Evolutionary conservation across 2,113 vertebrate genomes (phyloP).

Genomic region (Colius striatus): DNA sequence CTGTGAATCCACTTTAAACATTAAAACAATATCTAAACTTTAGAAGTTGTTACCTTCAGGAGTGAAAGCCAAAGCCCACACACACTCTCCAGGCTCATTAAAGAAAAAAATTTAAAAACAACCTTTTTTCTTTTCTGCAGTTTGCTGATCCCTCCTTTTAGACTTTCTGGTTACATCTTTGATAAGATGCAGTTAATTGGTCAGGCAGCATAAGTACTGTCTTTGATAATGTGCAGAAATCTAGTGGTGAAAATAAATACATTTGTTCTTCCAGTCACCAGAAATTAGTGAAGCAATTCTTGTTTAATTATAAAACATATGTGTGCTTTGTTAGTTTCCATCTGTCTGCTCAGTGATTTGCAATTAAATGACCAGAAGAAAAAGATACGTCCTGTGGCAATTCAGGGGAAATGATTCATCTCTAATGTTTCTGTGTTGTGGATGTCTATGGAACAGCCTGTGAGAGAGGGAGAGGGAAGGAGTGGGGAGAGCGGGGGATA

Average conservation of each 20-base stretch:
- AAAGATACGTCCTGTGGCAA: slow-evolving; percentile 50
- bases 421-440: slow-evolving; percentile 29
- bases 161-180: background rate
- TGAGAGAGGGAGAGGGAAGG: background rate
- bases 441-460: background rate
- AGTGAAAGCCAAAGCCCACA: background rate
- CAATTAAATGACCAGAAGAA: slow-evolving; percentile 73
- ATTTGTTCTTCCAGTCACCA: slow-evolving; percentile 64
- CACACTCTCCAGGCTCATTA: background rate
- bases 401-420: slow-evolving; percentile 48
- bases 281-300: slow-evolving; percentile 64
- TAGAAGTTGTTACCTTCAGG: background rate
- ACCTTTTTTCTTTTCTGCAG: background rate
- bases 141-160: background rate
- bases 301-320: slow-evolving; percentile 69
- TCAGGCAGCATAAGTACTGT: background rate
- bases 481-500: background rate
- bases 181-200: slow-evolving; percentile 24
- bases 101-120: background rate
- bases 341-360: slow-evolving; percentile 56
- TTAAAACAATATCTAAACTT: background rate
- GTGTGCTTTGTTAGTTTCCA: slow-evolving; percentile 59
- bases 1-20: background rate
- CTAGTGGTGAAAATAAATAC: slow-evolving; percentile 53
- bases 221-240: slow-evolving; percentile 28